Base-by-base conservation (phyloP, 2,797 vertebrate genomes). In the Coilia nasus region DNA sequence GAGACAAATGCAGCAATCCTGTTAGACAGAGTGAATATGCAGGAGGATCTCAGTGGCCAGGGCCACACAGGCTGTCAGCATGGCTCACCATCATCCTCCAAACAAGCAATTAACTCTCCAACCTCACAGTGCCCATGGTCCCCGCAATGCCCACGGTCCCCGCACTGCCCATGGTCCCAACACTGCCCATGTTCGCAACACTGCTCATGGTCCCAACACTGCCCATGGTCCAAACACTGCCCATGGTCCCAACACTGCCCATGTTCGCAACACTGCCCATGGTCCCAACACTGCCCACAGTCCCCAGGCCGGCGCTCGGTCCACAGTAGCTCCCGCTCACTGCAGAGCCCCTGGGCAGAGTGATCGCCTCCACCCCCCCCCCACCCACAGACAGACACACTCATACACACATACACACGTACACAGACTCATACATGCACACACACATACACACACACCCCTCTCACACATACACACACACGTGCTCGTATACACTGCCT, bases 41-140 rank as follows among this genome's bases (percentile, higher is more conserved):
- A 95, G 95, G 94, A 93, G 94, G 95, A 94, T 89, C 95, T 95
- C 93, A 91, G 94, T 93, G 93, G 94, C 94, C 95, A 93, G 62
- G 80, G 93, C 93, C 95, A 94, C 94, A 90, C 94, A 91, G 94
- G 90, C 95, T 96, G 97, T 97, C 97, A 96, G 87, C 91, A 94
- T 91, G 87, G 9, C 93, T 98, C 90, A 95, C 90, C 90, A 82
- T 98, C 97, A 97, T 86, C 89, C 90, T 82, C 91, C 90, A 94
- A 94, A 96, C 93, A 94, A 95, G 95, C 97, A 98, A 97, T 98
- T 98, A 98, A 96, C 93, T 95, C 93, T 93, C 91, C 91, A 85
- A 91, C 91, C 89, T 91, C 87, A 88, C 60, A 80, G 7, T 81
- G 81, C 21, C 83, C 85, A 50, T 46, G 71, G 21, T 6, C 81